Evolutionary conservation across 1,140 invertebrate species (phyloP).

Genomic region (Episyrphus balteatus): DNA sequence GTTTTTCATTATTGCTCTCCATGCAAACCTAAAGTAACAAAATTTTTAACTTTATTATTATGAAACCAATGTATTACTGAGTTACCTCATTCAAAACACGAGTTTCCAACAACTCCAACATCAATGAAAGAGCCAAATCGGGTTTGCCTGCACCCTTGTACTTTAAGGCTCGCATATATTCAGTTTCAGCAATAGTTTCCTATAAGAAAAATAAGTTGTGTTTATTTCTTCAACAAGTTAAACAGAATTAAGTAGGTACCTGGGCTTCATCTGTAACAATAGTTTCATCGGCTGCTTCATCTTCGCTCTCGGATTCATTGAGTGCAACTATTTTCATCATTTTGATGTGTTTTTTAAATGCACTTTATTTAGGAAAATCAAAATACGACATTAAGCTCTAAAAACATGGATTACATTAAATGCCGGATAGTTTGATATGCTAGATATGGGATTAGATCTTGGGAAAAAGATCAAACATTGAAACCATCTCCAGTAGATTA

Average conservation of each 20-base stretch:
- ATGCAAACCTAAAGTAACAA: background rate
- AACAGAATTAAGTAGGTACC: conserved; percentile 3
- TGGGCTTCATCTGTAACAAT: conserved; percentile 10
- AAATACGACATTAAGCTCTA: too few relatives aligned
- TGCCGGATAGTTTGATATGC: too few relatives aligned
- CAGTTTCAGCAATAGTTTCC: conserved; percentile 12
- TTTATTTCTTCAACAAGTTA: background rate
- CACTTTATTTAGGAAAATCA: too few relatives aligned
- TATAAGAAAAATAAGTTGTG: background rate
- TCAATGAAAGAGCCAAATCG: conserved; percentile 5
- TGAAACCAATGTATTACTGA: too few relatives aligned
- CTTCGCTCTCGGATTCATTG: conserved; percentile 6
- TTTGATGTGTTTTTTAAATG: too few relatives aligned
- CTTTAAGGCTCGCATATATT: conserved; percentile 13
- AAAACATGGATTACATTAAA: too few relatives aligned
- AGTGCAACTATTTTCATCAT: conserved; percentile 12
- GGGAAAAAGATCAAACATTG: too few relatives aligned
- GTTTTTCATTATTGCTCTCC: conserved; percentile 10
- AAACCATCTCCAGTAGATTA: too few relatives aligned
- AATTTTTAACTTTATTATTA: background rate
- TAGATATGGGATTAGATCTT: too few relatives aligned
- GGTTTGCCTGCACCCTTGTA: conserved; percentile 7
- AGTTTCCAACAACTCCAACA: conserved; percentile 9
- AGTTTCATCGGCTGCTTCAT: conserved; percentile 2
- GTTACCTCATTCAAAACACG: conserved; percentile 10